phyloP scores from a whole-genome alignment of 2,113 vertebrate genomes.

The Felis catus region F.catus_Fca126_mat1.0 CM031416.1:53331501-53332000 shows the following conservation, averaged over 20 bases:
- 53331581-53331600: background rate
- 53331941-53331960: background rate
- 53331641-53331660: background rate
- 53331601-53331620: background rate
- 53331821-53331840: background rate
- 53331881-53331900: background rate
- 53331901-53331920: background rate
- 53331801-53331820: background rate
- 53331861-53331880: background rate
- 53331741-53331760: background rate
- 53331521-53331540: background rate
- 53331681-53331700: background rate
- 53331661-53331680: background rate
- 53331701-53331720: background rate
- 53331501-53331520: background rate
- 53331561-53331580: background rate
- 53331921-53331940: background rate
- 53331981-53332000: background rate
- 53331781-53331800: background rate
- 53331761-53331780: background rate
- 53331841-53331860: background rate
- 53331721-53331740: background rate
- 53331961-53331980: background rate
- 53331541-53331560: background rate
- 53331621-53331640: constrained; percentile 28